Conservation (phyloP, 2,888 invertebrate species). For the Dysmachus trigonus region DNA sequence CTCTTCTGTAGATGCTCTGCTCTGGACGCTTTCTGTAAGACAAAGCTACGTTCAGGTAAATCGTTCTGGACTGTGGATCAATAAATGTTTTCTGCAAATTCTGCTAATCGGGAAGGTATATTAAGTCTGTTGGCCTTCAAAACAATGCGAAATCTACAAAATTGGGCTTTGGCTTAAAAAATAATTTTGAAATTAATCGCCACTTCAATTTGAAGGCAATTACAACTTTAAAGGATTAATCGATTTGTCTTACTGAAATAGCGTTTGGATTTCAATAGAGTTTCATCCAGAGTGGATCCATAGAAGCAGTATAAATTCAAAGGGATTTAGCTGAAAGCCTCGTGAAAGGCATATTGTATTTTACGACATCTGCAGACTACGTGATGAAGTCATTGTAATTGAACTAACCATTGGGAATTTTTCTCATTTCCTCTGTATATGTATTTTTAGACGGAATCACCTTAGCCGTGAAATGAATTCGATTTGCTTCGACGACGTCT, state of each 20-base stretch:
- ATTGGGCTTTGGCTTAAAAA: not conserved
- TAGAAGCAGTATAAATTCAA: not conserved
- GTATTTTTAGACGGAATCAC: not conserved
- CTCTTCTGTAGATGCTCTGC: not conserved
- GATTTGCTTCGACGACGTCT: not conserved
- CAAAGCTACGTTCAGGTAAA: not conserved
- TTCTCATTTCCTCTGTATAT: not conserved
- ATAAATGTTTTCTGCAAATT: not conserved
- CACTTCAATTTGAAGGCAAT: not conserved
- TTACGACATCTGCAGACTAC: not conserved
- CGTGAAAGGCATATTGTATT: not conserved
- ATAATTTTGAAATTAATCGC: not conserved
- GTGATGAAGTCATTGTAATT: not conserved
- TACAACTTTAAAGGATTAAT: not conserved
- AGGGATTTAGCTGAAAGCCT: not conserved
- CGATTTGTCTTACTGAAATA: not conserved
- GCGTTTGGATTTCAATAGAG: not conserved
- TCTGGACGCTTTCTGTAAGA: not conserved
- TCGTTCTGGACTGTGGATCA: not conserved
- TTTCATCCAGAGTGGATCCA: not conserved
- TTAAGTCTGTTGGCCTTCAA: not conserved
- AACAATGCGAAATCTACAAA: not conserved
- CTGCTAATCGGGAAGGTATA: not conserved
- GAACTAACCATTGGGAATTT: not conserved
- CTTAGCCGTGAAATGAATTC: not conserved